Base-by-base conservation (phyloP, 2,113 vertebrate genomes). In the Solenodon paradoxus region DNA sequence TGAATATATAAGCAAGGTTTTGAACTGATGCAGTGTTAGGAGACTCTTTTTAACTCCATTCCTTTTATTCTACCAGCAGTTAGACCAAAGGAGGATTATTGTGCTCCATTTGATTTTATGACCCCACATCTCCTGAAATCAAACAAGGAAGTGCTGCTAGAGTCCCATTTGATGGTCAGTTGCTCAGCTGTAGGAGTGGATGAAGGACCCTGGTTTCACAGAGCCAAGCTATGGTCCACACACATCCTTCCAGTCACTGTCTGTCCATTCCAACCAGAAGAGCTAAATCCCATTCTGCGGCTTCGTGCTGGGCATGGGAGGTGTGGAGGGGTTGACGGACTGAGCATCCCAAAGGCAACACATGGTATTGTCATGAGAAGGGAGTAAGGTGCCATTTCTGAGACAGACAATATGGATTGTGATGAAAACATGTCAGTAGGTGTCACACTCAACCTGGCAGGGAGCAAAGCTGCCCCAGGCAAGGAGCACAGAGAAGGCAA, bases 191-290 rank as follows among this genome's bases (percentile, higher is more conserved):
- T n/a, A n/a, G n/a, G n/a, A n/a, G n/a, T n/a, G n/a, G n/a, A 38
- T 4, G 19, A 24, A 5, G 9, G 26, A 57, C n/a, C 6, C 24
- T 30, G 5, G 77, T 57, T 81, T 69, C 49, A 3, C 15, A 19
- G 30, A 13, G 30, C 11, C 64, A 35, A 45, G 30, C 16, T 32
- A 22, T 47, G 49, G 68, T 53, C 24, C 47, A 59, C 4, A 45
- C 40, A 9, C n/a, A 17, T 20, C 28, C 9, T n/a, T 63, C 51
- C 19, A 1, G 40, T 49, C n/a, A 9, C 15, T 61, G 26, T 40
- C 28, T 49, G 9, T 53, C 3, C 4, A 9, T 57, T 38, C 4
- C 11, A 2, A 15, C 22, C 51, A 22, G 0, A 17, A 32, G 24
- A 12, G 40, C 26, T 68, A 26, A 16, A 22, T 55, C 12, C 22